These are phyloP conservation scores for Sebastes diaconus DNA, from an alignment of 2,797 vertebrate genomes.

Conservation along the genomic window DNA sequence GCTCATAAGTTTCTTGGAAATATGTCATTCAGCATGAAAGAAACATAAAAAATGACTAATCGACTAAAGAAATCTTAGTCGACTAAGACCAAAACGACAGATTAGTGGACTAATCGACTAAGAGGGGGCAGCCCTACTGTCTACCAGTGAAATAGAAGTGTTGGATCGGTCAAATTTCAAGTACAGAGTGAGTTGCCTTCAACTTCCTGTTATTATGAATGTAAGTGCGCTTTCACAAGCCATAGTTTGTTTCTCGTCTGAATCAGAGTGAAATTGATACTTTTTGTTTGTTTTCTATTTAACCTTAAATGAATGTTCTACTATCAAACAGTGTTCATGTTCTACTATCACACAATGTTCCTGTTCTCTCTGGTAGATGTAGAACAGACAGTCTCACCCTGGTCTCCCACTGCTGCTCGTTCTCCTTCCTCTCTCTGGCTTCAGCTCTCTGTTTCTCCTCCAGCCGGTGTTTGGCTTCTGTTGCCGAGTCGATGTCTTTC, in stretches of 20 bases:
- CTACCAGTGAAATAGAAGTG: too few species aligned
- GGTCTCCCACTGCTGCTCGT: conserved; percentile 95
- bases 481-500: conserved; percentile 94
- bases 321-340: background rate
- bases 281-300: too few species aligned
- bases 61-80: too few species aligned
- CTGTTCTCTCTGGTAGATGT: background rate
- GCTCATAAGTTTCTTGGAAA: too few species aligned
- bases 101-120: too few species aligned
- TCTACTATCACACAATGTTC: background rate
- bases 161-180: too few species aligned
- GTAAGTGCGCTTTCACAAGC: background rate
- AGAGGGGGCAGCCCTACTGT: too few species aligned
- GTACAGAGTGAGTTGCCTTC: background rate
- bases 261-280: too few species aligned
- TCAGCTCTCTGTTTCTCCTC: conserved; percentile 97
- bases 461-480: conserved; percentile 94
- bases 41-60: too few species aligned
- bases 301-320: background rate
- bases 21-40: too few species aligned
- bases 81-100: too few species aligned
- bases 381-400: conserved; percentile 83
- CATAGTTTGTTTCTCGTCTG: too few species aligned
- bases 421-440: conserved; percentile 96
- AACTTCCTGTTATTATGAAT: background rate